Percentiles rank a stretch among this genome's conserved stretches.
Conservation (phyloP, 2,113 vertebrate species). For the Scophthalmus maximus region DNA sequence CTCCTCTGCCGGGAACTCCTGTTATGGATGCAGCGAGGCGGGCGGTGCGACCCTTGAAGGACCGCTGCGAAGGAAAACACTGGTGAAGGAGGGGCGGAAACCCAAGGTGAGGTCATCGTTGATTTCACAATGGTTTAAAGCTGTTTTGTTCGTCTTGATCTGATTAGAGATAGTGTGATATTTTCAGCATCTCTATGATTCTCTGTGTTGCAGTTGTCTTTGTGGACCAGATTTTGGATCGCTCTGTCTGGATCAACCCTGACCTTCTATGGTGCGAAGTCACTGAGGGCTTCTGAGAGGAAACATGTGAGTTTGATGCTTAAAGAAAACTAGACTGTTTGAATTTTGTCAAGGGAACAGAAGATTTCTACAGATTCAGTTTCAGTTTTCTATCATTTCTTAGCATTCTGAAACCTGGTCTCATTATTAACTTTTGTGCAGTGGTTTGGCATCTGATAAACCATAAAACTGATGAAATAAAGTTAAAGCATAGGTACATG, state of each 20-base stretch:
- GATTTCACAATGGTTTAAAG: slow-evolving; percentile 3
- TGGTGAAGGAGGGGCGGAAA: slow-evolving; percentile 95
- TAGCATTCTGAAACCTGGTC: too few species aligned
- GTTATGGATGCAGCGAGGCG: slow-evolving; percentile 82
- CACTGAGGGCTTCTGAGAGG: slow-evolving; percentile 92
- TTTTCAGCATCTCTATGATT: neutral
- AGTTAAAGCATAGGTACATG: too few species aligned
- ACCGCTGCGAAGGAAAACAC: slow-evolving; percentile 90
- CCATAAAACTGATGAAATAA: too few species aligned
- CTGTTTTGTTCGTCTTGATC: neutral
- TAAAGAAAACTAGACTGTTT: too few species aligned
- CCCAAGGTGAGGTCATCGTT: slow-evolving; percentile 83
- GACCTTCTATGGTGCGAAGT: slow-evolving; percentile 92
- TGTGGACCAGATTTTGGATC: slow-evolving; percentile 91
- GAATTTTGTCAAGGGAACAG: too few species aligned
- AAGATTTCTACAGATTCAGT: too few species aligned
- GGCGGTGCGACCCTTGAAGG: slow-evolving; percentile 90
- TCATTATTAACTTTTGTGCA: too few species aligned
- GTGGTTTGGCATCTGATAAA: neutral
- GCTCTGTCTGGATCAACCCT: slow-evolving; percentile 90
- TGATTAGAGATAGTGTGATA: neutral
- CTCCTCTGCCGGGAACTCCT: slow-evolving; percentile 83
- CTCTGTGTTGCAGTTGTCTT: slow-evolving; percentile 68
- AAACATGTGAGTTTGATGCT: slow-evolving; percentile 90
- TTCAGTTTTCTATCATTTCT: too few species aligned